Conservation (phyloP, 2,797 vertebrate species). For the Pygocentrus nattereri region DNA sequence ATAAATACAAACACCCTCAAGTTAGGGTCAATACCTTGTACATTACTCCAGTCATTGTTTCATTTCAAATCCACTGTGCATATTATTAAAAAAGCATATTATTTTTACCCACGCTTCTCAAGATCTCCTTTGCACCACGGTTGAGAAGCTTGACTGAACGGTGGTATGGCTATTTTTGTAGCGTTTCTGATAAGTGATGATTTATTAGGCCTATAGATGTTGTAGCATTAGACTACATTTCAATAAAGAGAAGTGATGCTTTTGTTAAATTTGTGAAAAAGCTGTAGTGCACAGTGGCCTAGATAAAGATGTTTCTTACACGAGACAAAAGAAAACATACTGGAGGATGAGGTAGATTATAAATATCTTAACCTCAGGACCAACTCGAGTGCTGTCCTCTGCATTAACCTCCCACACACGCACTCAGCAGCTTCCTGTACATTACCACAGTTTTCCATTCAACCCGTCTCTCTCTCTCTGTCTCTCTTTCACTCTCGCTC, state of each 20-base stretch:
- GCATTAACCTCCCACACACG: conserved; percentile 72
- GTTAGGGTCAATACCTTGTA: background rate
- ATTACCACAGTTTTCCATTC: conserved; percentile 78
- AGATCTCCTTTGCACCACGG: background rate
- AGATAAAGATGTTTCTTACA: conserved; percentile 37
- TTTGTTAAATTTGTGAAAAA: too few relatives aligned
- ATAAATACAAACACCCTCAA: background rate
- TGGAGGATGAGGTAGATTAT: conserved; percentile 62
- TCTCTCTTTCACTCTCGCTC: background rate
- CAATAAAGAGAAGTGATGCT: too few relatives aligned
- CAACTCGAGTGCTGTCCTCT: conserved; percentile 66
- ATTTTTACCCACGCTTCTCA: too few relatives aligned
- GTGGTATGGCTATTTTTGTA: too few relatives aligned
- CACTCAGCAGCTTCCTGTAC: conserved; percentile 77
- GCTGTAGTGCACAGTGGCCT: conserved; percentile 44
- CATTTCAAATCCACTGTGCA: background rate
- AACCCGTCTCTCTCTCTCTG: conserved; percentile 23
- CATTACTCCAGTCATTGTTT: background rate
- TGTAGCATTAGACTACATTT: too few relatives aligned
- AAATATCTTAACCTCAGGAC: conserved; percentile 76
- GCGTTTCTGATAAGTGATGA: too few relatives aligned
- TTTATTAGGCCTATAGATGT: too few relatives aligned
- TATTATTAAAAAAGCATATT: too few relatives aligned
- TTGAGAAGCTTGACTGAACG: too few relatives aligned
- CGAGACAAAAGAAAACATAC: conserved; percentile 41